Base-by-base conservation (phyloP, 2,888 invertebrate genomes). In the Dimorphilus gyrociliatus region DNA sequence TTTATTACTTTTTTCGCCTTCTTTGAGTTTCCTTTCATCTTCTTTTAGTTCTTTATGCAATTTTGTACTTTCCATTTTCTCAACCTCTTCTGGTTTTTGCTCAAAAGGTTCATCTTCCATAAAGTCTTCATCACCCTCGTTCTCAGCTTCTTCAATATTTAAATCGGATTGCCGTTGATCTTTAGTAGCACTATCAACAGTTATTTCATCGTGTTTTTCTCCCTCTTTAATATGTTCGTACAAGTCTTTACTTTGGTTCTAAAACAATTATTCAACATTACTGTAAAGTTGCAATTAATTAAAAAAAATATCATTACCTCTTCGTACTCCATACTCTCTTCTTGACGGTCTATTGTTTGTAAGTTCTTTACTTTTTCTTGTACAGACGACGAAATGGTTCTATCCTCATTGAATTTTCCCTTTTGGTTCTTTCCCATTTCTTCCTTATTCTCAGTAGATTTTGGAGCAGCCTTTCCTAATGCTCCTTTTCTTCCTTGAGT, bases 381-480 rank as follows among this genome's bases (percentile, higher is more conserved):
- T n/a, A n/a, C n/a, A n/a, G n/a, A n/a, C n/a, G n/a, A n/a, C n/a
- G n/a, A n/a, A n/a, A n/a, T n/a, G n/a, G n/a, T 23, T 15, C 16
- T 8, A 7, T 24, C 16, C 23, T 25, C 10, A 6, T 23, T 23
- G 7, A 13, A 8, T 24, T 30, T 8, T 13, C 15, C 30, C 8
- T 26, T 16, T 24, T 30, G 10, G 16, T 30, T 16, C 16, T 64
- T 73, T 52, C 66, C 74, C 42, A 65, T 74, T 24, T 73, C 23
- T n/a, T 34, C 25, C 12, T 26, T 31, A 10, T 10, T 31, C 14
- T 32, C 31, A 29, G 23, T 17, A 5, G 14, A 12, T 15, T 34
- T 19, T 3, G 17, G 18, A 13, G n/a, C 26, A 13, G 27, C 28
- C 8, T 30, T 27, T 16, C 33, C 34, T 8, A 16, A 4, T 28